Percentiles rank a stretch among this genome's conserved stretches.
These are phyloP conservation scores for Diabrotica undecimpunctata DNA, from an alignment of 1,140 invertebrate genomes.

Conservation along the genomic window DNA sequence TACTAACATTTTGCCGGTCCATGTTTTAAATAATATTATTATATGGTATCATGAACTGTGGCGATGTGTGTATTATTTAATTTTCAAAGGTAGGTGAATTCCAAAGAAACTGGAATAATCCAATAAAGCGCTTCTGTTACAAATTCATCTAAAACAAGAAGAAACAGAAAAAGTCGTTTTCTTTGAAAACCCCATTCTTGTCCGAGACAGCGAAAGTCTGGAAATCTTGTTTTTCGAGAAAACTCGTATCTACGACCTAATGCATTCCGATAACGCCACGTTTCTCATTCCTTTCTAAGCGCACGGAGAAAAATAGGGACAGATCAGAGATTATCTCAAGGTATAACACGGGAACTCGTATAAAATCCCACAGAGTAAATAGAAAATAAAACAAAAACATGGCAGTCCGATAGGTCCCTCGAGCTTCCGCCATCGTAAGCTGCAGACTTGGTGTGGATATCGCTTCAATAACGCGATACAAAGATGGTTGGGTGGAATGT, in stretches of 20 bases:
- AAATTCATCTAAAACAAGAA: too few relatives aligned
- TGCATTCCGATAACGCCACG: neutral
- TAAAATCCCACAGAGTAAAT: constrained; percentile 28
- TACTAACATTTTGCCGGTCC: too few relatives aligned
- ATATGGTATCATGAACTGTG: too few relatives aligned
- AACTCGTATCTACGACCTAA: neutral
- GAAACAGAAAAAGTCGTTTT: too few relatives aligned
- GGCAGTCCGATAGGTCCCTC: constrained; percentile 21
- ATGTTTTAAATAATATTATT: too few relatives aligned
- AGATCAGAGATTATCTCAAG: constrained; percentile 16
- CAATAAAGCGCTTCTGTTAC: too few relatives aligned
- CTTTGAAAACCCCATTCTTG: too few relatives aligned
- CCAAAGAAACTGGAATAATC: too few relatives aligned
- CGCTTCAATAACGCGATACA: constrained; percentile 4
- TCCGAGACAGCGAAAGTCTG: too few relatives aligned
- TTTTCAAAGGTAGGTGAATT: too few relatives aligned
- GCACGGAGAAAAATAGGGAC: constrained; percentile 1
- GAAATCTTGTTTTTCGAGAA: too few relatives aligned
- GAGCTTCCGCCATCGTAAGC: constrained; percentile 14
- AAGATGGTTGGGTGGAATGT: neutral
- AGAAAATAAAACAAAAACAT: constrained; percentile 31
- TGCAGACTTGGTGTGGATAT: constrained; percentile 7
- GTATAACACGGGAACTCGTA: constrained; percentile 22
- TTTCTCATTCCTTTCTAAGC: neutral
- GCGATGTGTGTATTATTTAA: too few relatives aligned